Conservation (phyloP, 1,140 invertebrate species). For the Leptonema lineaticorne region DNA sequence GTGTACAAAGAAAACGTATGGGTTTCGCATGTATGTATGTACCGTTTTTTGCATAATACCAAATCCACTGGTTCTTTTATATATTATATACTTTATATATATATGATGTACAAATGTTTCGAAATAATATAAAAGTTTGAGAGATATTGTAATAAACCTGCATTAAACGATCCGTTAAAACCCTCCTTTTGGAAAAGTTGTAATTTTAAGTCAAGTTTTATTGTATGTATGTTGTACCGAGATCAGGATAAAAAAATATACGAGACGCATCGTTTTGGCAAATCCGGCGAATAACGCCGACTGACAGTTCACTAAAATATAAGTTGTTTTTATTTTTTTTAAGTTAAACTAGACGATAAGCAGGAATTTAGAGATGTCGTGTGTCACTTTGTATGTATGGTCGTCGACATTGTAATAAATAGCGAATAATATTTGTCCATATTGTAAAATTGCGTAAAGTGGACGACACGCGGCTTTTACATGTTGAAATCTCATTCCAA, state of each 20-base stretch:
- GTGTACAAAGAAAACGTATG: background rate
- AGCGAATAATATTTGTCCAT: constrained; percentile 40
- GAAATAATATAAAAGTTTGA: constrained; percentile 14
- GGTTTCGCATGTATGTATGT: background rate
- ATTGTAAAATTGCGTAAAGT: constrained; percentile 39
- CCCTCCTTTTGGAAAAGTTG: too few species aligned
- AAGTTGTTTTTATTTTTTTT: constrained; percentile 38
- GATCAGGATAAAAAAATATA: too few species aligned
- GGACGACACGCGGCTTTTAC: constrained; percentile 38
- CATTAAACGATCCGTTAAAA: background rate
- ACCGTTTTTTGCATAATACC: background rate
- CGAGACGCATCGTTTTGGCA: too few species aligned
- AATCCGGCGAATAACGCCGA: too few species aligned
- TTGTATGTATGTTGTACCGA: too few species aligned
- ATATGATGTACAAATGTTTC: constrained; percentile 22
- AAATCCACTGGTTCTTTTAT: background rate
- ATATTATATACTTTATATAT: background rate
- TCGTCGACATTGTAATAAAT: constrained; percentile 37
- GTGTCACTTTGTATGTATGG: constrained; percentile 40
- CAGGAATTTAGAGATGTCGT: constrained; percentile 40
- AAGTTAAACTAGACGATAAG: constrained; percentile 40
- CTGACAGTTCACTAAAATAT: constrained; percentile 8
- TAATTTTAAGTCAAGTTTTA: constrained; percentile 5
- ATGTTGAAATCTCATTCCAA: constrained; percentile 42
- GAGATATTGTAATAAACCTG: background rate